Conservation (phyloP, 2,888 invertebrate species). For the Pristionchus mayeri region DNA sequence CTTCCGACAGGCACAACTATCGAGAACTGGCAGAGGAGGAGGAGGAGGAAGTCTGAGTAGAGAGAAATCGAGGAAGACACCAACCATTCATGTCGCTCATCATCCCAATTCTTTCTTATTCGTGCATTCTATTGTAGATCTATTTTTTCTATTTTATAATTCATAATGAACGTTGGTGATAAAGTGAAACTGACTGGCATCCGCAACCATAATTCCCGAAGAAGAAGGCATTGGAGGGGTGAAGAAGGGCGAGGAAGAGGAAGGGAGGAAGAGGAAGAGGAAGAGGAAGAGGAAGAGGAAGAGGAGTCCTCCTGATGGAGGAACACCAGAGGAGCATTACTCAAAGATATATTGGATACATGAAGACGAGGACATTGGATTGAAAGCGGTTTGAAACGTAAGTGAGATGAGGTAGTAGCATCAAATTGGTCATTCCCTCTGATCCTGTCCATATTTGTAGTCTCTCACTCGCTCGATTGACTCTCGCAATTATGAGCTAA, state of each 20-base stretch:
- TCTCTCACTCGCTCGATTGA: constrained; percentile 7
- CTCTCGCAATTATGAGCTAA: constrained; percentile 5
- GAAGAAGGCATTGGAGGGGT: neutral
- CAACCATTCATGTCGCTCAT: too few species aligned
- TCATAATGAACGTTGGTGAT: too few species aligned
- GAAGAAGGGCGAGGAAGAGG: neutral
- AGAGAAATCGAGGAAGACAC: neutral
- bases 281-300: neutral
- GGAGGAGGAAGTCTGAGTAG: constrained; percentile 32
- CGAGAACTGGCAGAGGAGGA: neutral
- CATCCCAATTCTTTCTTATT: too few species aligned
- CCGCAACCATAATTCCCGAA: constrained; percentile 23
- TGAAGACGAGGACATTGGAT: too few species aligned
- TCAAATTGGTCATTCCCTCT: neutral
- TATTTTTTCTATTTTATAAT: too few species aligned
- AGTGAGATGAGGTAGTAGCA: neutral
- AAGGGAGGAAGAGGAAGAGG: too few species aligned
- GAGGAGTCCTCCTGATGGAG: constrained; percentile 12
- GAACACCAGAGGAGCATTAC: constrained; percentile 26
- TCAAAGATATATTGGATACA: neutral
- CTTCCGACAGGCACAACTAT: neutral
- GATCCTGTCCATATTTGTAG: constrained; percentile 22
- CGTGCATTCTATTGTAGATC: too few species aligned
- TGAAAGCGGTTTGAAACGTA: neutral
- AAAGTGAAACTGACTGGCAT: constrained; percentile 40